Evolutionary conservation across 2,888 invertebrate genomes (phyloP), one percentile per base, ranked within the genome.

Genomic region (Nymphalis polychloros): DNA sequence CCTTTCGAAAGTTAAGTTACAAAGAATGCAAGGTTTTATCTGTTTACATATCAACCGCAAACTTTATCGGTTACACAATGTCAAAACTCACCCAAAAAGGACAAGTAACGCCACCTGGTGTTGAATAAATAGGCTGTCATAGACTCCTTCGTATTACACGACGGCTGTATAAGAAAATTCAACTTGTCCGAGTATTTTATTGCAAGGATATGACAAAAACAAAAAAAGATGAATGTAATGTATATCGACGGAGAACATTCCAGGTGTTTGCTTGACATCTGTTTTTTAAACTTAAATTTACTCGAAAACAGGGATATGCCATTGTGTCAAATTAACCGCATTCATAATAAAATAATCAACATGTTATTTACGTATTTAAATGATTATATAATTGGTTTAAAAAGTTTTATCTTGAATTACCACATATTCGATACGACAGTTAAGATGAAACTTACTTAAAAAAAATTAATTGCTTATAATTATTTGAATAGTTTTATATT

Each of bases 211-310:
- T 41, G 68, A 67, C 71, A 67, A 68, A 71, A 61, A 63, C 68
- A 76, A 75, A 77, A n/a, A 76, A 73, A 71, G 72, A 73, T 70
- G 65, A 72, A 69, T 70, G 61, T 67, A 73, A 75, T 72, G 74
- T 73, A 74, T 75, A 77, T 77, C 72, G 77, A 77, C 73, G 74
- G 66, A 69, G 71, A 68, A 66, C 49, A 67, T 53, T 64, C 73
- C 77, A 77, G 77, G 75, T 77, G 72, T 62, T 65, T n/a, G 41
- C 59, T 49, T 48, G 69, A 71, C 76, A 76, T 76, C 75, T 76
- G 77, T 77, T 69, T 68, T 55, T 63, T 59, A 67, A 31, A 63
- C 52, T 55, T 55, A 69, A 71, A 61, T 64, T 63, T 66, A 49
- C 50, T 62, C 23, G 64, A 69, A 71, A 74, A 69, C 63, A 52